Percentiles rank a stretch among this genome's conserved stretches.
These are phyloP conservation scores for Palythoa grandiflora DNA, from an alignment of 92 coral and sea anemone genomes.

Conservation along the genomic window DNA sequence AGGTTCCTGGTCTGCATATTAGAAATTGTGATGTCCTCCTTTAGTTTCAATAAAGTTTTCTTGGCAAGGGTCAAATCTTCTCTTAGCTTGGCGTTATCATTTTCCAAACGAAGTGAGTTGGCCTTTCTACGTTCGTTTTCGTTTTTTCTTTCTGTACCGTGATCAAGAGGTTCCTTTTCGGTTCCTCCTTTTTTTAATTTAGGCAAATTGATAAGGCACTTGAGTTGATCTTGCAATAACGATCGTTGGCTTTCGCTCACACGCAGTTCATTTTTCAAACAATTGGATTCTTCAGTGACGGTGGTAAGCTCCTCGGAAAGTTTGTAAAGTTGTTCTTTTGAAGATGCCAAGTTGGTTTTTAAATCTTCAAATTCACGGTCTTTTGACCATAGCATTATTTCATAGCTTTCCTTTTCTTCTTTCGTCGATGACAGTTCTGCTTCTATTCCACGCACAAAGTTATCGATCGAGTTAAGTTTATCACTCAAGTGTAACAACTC, in stretches of 20 bases:
- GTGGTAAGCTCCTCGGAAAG: slow-evolving; percentile 35
- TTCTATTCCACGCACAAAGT: slow-evolving; percentile 35
- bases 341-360: slow-evolving; percentile 56
- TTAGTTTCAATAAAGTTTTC: slow-evolving; percentile 89
- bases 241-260: slow-evolving; percentile 38
- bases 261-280: slow-evolving; percentile 37
- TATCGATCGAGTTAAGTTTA: slow-evolving; percentile 26
- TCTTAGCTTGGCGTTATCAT: slow-evolving; percentile 80
- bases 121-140: not conserved
- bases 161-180: not conserved
- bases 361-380: slow-evolving; percentile 60
- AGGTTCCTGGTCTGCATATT: slow-evolving; percentile 84
- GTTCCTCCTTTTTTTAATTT: not conserved
- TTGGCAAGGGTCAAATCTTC: slow-evolving; percentile 87
- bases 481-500: slow-evolving; percentile 25
- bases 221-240: slow-evolving; percentile 31
- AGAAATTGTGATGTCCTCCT: slow-evolving; percentile 83
- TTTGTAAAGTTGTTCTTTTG: slow-evolving; percentile 16
- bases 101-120: slow-evolving; percentile 29
- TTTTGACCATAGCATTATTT: slow-evolving; percentile 32
- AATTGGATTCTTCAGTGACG: slow-evolving; percentile 36
- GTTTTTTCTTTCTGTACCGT: not conserved
- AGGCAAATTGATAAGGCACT: slow-evolving; percentile 22
- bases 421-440: slow-evolving; percentile 32
- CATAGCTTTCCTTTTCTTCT: slow-evolving; percentile 36